Conservation (phyloP, 1,140 invertebrate genomes). For the Hetaerina americana region DNA sequence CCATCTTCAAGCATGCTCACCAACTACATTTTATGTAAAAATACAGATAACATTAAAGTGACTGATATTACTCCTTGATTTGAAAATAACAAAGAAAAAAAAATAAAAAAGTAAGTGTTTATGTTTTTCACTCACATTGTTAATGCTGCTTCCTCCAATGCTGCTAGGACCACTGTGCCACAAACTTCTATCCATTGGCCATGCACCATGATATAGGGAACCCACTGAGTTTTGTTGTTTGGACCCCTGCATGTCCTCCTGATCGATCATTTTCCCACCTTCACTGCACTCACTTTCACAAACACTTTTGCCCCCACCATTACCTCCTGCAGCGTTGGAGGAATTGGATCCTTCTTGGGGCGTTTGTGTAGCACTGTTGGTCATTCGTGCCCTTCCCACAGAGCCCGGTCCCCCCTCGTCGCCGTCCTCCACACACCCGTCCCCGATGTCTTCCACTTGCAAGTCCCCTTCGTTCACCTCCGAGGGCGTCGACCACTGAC, state of each 20-base stretch:
- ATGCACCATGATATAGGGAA: constrained; percentile 50
- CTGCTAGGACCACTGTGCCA: constrained; percentile 39
- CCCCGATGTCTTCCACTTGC: constrained; percentile 24
- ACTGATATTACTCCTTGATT: too few species aligned
- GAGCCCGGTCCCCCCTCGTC: constrained; percentile 26
- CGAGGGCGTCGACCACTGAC: background rate
- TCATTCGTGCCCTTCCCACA: constrained; percentile 8
- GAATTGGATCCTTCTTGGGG: constrained; percentile 4
- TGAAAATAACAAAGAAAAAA: background rate
- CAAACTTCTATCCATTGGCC: constrained; percentile 45
- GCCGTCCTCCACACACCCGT: constrained; percentile 29
- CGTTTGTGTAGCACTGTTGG: constrained; percentile 26
- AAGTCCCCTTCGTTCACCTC: constrained; percentile 18
- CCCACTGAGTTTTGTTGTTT: constrained; percentile 20
- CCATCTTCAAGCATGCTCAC: too few species aligned
- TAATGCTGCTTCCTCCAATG: constrained; percentile 17
- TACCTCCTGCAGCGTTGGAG: background rate
- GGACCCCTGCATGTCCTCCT: background rate
- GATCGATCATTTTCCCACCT: background rate
- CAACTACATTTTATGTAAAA: too few species aligned
- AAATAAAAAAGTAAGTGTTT: background rate
- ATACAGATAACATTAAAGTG: too few species aligned
- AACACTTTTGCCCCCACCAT: background rate
- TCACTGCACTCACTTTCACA: background rate
- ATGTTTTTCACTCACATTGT: constrained; percentile 8